Evolutionary conservation across 2,888 invertebrate species (phyloP).

Genomic region (Ochropacha duplaris): DNA sequence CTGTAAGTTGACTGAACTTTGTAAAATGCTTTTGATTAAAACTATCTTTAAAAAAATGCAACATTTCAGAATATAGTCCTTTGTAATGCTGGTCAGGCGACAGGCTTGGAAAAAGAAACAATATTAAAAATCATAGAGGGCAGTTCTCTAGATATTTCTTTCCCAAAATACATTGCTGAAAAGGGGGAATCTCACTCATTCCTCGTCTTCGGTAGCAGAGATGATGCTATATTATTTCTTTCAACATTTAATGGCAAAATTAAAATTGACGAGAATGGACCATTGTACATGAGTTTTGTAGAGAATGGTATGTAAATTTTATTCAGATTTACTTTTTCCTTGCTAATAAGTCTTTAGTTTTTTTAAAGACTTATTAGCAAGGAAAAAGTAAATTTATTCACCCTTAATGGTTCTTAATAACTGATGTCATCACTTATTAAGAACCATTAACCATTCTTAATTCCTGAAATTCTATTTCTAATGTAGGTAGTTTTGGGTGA

Average conservation of each 20-base stretch:
- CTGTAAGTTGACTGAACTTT: constrained; percentile 45
- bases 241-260: constrained; percentile 83
- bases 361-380: too few relatives aligned
- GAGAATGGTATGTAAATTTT: constrained; percentile 77
- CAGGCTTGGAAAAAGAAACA: constrained; percentile 87
- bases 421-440: too few relatives aligned
- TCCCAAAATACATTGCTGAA: constrained; percentile 86
- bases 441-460: too few relatives aligned
- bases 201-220: constrained; percentile 80
- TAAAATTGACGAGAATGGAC: constrained; percentile 81
- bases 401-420: too few relatives aligned
- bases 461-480: too few relatives aligned
- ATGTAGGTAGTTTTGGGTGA: too few relatives aligned
- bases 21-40: neutral
- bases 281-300: constrained; percentile 86
- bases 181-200: constrained; percentile 93
- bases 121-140: constrained; percentile 83
- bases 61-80: constrained; percentile 86
- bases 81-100: constrained; percentile 94
- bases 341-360: too few relatives aligned
- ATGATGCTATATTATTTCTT: constrained; percentile 83
- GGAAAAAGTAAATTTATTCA: too few relatives aligned
- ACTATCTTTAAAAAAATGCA: too few relatives aligned
- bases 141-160: constrained; percentile 75
- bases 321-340: too few relatives aligned